phyloP scores from a whole-genome alignment of 2,888 invertebrate genomes.

The Pachydiplax longipennis region DNA sequence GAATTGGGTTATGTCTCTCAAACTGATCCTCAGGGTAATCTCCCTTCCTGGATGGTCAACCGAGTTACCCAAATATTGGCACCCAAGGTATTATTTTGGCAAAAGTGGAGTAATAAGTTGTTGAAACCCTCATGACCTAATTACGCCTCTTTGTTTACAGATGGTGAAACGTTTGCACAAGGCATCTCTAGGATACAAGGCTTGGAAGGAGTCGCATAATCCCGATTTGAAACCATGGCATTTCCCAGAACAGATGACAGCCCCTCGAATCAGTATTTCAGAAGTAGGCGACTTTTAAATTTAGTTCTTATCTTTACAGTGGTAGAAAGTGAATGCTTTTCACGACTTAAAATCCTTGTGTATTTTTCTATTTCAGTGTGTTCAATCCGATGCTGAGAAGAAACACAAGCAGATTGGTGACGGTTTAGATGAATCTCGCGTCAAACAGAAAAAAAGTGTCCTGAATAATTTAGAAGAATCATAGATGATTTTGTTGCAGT shows the following conservation, averaged over 20 bases:
- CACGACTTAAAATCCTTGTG: constrained; percentile 64
- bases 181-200: constrained; percentile 80
- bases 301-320: constrained; percentile 60
- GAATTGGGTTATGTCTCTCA: constrained; percentile 88
- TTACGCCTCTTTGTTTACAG: constrained; percentile 55
- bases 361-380: background rate
- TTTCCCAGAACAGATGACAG: constrained; percentile 81
- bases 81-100: constrained; percentile 68
- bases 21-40: constrained; percentile 85
- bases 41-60: constrained; percentile 91
- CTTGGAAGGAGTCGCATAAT: constrained; percentile 81
- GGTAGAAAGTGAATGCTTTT: constrained; percentile 74
- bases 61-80: constrained; percentile 85
- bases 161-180: constrained; percentile 82
- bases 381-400: constrained; percentile 21
- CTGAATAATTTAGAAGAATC: constrained; percentile 12
- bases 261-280: constrained; percentile 72
- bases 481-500: background rate
- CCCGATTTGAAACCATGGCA: constrained; percentile 87
- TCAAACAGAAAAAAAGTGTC: background rate
- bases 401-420: background rate
- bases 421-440: background rate
- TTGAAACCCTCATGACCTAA: background rate
- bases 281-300: constrained; percentile 67
- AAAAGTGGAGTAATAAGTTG: background rate